Evolutionary conservation across 2,797 vertebrate genomes (phyloP).

Genomic region (Artibeus jamaicensis): DNA sequence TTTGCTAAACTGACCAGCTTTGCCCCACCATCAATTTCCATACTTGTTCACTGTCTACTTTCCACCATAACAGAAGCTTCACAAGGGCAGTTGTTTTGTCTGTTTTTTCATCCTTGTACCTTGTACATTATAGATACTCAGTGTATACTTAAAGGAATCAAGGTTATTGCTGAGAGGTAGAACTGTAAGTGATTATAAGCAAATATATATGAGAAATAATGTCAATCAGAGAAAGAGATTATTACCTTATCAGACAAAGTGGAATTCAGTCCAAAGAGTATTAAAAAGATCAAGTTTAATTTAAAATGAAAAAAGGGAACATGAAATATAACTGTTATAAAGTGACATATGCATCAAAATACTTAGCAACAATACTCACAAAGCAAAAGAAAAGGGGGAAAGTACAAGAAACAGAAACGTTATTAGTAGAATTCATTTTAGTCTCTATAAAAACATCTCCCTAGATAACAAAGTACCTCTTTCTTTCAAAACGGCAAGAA

Average conservation of each 20-base stretch:
- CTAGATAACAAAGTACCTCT: not conserved
- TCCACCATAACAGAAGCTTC: not conserved
- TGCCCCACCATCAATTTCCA: not conserved
- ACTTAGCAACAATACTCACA: not conserved
- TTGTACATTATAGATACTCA: not conserved
- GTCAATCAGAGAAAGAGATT: not conserved
- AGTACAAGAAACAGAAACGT: not conserved
- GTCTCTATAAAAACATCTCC: not conserved
- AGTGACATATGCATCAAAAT: not conserved
- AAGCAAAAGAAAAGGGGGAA: constrained; percentile 2
- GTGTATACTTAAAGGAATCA: not conserved
- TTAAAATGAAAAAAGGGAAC: not conserved
- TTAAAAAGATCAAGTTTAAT: not conserved
- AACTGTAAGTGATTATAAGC: not conserved
- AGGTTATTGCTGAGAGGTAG: not conserved
- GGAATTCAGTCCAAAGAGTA: not conserved
- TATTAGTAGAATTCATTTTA: not conserved
- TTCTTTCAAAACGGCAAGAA: not conserved
- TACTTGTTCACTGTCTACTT: not conserved
- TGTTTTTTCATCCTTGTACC: not conserved
- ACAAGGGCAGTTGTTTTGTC: not conserved
- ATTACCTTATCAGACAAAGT: not conserved
- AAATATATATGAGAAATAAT: not conserved
- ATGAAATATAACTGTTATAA: not conserved
- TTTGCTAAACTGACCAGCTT: not conserved